Evolutionary conservation across 2,797 vertebrate genomes (phyloP).

Genomic region (Sphaeramia orbicularis): DNA sequence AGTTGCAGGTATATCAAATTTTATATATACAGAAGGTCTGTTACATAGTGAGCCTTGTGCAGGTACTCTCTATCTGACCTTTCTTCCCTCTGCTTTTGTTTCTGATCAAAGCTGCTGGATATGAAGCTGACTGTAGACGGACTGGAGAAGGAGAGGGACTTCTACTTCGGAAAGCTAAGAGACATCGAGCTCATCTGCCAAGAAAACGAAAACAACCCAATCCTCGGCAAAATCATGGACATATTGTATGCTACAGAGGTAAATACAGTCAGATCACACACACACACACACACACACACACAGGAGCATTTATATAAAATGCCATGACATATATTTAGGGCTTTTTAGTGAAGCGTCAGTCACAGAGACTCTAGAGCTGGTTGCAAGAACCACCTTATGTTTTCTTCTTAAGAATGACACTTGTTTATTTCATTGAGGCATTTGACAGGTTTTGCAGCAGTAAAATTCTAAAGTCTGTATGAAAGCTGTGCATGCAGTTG

Average conservation of each 20-base stretch:
- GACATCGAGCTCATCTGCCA: constrained; percentile 98
- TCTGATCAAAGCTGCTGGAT: constrained; percentile 87
- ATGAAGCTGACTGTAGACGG: constrained; percentile 93
- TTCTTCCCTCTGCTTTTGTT: neutral
- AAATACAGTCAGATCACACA: constrained; percentile 15
- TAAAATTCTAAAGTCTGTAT: too few species aligned
- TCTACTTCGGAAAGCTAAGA: constrained; percentile 97
- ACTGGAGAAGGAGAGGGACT: constrained; percentile 96
- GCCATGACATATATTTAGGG: too few species aligned
- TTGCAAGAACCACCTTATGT: too few species aligned
- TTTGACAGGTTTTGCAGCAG: too few species aligned
- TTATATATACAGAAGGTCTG: neutral
- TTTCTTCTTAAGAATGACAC: too few species aligned
- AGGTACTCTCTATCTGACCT: neutral
- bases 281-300: neutral
- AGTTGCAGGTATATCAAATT: neutral
- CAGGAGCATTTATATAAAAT: neutral
- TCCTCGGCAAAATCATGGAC: constrained; percentile 89
- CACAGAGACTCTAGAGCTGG: too few species aligned
- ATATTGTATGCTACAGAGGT: constrained; percentile 97
- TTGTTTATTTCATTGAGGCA: too few species aligned
- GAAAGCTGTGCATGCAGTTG: too few species aligned
- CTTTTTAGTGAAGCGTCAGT: too few species aligned
- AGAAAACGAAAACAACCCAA: constrained; percentile 87
- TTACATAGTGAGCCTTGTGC: neutral